A percentile compares a stretch with the other conserved stretches of the same genome.
Conservation (phyloP, 2,797 vertebrate genomes). For the Synanceia verrucosa region DNA sequence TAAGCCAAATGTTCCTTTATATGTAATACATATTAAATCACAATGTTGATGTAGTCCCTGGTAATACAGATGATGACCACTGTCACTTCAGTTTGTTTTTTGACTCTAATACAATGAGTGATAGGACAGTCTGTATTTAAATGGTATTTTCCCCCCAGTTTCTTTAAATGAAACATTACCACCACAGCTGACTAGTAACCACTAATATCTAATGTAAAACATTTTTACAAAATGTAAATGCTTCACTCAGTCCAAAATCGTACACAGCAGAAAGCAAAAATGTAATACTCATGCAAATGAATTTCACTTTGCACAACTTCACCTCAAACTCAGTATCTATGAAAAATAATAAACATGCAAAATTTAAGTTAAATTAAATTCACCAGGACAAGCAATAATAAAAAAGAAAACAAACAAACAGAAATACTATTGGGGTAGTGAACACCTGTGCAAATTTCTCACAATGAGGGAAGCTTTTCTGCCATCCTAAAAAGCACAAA, state of each 20-base stretch:
- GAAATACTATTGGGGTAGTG: slow-evolving; percentile 17
- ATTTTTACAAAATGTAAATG: slow-evolving; percentile 28
- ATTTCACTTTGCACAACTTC: slow-evolving; percentile 13
- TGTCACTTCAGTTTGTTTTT: not conserved
- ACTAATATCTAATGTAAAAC: not conserved
- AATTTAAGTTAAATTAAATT: slow-evolving; percentile 40
- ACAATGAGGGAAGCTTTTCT: slow-evolving; percentile 21
- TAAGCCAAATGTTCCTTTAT: slow-evolving; percentile 22
- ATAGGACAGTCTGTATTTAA: not conserved
- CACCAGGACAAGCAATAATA: slow-evolving; percentile 13
- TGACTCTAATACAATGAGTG: not conserved
- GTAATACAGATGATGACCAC: not conserved
- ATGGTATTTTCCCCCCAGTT: not conserved
- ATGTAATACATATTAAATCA: not conserved
- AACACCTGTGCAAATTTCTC: slow-evolving; percentile 38
- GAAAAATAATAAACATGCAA: slow-evolving; percentile 41
- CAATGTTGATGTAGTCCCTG: not conserved
- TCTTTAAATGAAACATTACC: slow-evolving; percentile 1
- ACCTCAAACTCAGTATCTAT: slow-evolving; percentile 28
- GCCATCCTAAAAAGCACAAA: slow-evolving; percentile 50
- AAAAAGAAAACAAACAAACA: slow-evolving; percentile 14
- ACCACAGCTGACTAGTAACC: not conserved
- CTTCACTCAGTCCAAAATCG: not conserved
- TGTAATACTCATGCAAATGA: slow-evolving; percentile 9
- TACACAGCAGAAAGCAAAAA: slow-evolving; percentile 27